These are phyloP conservation scores for Acanthochromis polyacanthus DNA, from an alignment of 2,113 vertebrate species.

Conservation along the genomic window DNA sequence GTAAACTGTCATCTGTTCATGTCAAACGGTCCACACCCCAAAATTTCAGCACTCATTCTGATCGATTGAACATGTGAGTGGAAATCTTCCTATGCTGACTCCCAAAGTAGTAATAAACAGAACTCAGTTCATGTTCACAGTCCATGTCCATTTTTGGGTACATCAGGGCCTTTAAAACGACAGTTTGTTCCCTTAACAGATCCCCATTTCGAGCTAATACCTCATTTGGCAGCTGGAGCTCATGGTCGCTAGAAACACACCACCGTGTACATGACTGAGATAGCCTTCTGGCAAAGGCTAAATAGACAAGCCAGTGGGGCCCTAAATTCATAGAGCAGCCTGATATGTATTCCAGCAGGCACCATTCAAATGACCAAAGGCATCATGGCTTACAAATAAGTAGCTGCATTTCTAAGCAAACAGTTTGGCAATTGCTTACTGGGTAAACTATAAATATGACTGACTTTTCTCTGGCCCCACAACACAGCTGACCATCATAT, in stretches of 20 bases:
- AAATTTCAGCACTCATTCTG: not conserved
- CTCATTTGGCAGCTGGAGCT: constrained; percentile 37
- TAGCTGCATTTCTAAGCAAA: constrained; percentile 32
- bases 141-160: constrained; percentile 18
- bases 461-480: constrained; percentile 17
- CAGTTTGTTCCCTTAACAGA: constrained; percentile 33
- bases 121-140: not conserved
- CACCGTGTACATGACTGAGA: constrained; percentile 45
- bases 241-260: constrained; percentile 23
- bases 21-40: not conserved
- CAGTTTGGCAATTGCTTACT: constrained; percentile 43
- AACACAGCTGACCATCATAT: constrained; percentile 22
- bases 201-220: constrained; percentile 34
- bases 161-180: constrained; percentile 33
- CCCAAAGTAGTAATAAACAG: constrained; percentile 4
- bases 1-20: not conserved
- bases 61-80: not conserved
- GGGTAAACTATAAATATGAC: constrained; percentile 52
- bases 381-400: constrained; percentile 27
- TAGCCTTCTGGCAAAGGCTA: constrained; percentile 21
- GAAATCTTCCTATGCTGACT: not conserved
- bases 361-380: constrained; percentile 53
- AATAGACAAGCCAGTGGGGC: constrained; percentile 44
- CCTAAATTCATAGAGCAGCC: constrained; percentile 34
- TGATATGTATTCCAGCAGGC: constrained; percentile 31